Base-by-base conservation (phyloP, 2,888 invertebrate species). In the Parascotia fuliginaria region DNA sequence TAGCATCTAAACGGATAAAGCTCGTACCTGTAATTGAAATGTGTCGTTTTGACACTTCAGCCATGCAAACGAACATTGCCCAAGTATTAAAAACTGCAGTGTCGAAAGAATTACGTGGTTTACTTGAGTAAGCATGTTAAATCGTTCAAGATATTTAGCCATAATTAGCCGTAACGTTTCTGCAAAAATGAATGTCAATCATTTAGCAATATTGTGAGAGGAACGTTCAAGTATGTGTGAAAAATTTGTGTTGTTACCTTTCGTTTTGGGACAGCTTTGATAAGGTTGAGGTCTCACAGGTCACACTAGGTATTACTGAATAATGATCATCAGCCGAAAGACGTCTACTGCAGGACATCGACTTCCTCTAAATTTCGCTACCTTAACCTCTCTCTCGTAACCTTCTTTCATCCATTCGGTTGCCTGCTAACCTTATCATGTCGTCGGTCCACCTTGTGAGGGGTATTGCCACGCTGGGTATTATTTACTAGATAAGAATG, bases 21-120 rank as follows among this genome's bases (percentile, higher is more conserved):
- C 73, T 68, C 65, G 64, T 76, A 80, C 79, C 76, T 73, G 68
- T 81, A 81, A 83, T 85, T 84, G 81, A 82, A 83, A 81, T 78
- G 77, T 79, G 81, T 75, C 69, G 61, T 63, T 71, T 55, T 74
- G 78, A 77, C 83, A 79, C 75, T 64, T 57, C 49, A 61, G 61
- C 67, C 74, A 75, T 77, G 74, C 76, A 70, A 65, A 67, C 58
- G 63, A 63, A 63, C 69, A 65, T 80, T 77, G 74, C 74, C 59
- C 60, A 75, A 75, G 57, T 52, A 65, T 60, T 45, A 44, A 66
- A 50, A 46, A 55, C 29, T 38, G 27, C 36, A 12, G 28, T 54
- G 47, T 37, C 46, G 59, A 48, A 55, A 65, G 42, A 14, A 15
- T 38, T 51, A 6, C 36, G 31, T 38, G 28, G 16, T 37, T 46